Conservation (phyloP, 2,797 vertebrate species). For the Nyctalus aviator region DNA sequence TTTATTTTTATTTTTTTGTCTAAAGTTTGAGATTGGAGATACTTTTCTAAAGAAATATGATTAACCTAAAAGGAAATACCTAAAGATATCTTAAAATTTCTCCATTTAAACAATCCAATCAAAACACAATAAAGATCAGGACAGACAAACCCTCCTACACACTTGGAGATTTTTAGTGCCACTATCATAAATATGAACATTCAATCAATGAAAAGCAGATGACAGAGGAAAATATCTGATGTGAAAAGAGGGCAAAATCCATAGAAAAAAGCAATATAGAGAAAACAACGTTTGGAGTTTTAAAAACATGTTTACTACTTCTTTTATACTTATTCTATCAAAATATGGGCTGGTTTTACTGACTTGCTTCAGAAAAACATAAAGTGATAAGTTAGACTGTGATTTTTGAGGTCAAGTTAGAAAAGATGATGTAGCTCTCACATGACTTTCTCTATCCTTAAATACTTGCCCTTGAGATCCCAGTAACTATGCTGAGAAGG, state of each 20-base stretch:
- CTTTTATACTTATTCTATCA: constrained; percentile 2
- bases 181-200: background rate
- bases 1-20: too few relatives aligned
- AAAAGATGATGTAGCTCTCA: background rate
- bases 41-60: background rate
- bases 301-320: constrained; percentile 31
- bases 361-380: background rate
- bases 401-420: background rate
- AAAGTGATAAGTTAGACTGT: background rate
- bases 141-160: background rate
- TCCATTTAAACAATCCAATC: background rate
- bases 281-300: background rate
- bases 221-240: background rate
- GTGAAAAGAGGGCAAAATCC: constrained; percentile 19
- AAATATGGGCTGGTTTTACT: background rate
- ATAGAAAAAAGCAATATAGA: background rate
- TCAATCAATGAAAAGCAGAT: background rate
- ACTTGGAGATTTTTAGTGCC: background rate
- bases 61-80: constrained; percentile 12
- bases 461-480: background rate
- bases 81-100: constrained; percentile 30
- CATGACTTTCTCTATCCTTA: background rate
- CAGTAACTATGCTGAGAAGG: background rate
- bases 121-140: constrained; percentile 25
- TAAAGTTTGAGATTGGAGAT: too few relatives aligned